Conservation (phyloP, 2,888 invertebrate genomes). For the Cephonodes hylas region DNA sequence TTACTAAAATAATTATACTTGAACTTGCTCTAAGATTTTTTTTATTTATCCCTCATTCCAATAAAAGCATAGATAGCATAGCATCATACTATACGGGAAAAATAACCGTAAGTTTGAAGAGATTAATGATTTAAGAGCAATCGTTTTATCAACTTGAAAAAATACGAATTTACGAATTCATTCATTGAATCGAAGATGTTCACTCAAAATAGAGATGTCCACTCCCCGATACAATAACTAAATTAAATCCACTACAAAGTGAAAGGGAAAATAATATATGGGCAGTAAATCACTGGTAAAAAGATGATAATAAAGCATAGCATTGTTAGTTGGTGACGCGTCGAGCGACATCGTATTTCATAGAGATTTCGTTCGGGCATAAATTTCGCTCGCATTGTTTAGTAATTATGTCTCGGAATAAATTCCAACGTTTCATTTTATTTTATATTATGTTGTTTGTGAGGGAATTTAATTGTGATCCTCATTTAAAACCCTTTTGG, state of each 20-base stretch:
- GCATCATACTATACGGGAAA: too few relatives aligned
- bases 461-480: slow-evolving; percentile 21
- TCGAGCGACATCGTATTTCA: slow-evolving; percentile 46
- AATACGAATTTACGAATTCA: not conserved
- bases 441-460: slow-evolving; percentile 5
- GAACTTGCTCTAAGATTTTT: too few relatives aligned
- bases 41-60: too few relatives aligned
- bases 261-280: slow-evolving; percentile 31
- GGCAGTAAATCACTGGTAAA: slow-evolving; percentile 44
- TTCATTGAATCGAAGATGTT: not conserved
- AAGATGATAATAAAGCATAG: slow-evolving; percentile 44
- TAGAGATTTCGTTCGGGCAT: slow-evolving; percentile 52
- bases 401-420: slow-evolving; percentile 43
- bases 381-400: slow-evolving; percentile 48
- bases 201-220: not conserved
- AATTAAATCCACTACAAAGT: slow-evolving; percentile 18
- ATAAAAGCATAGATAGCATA: too few relatives aligned
- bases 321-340: slow-evolving; percentile 44
- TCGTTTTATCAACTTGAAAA: not conserved
- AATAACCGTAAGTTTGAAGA: too few relatives aligned
- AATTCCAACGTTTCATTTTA: slow-evolving; percentile 27
- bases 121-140: too few relatives aligned
- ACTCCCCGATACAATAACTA: not conserved
- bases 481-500: slow-evolving; percentile 20
- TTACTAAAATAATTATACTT: too few relatives aligned